These are phyloP conservation scores for Myocastor coypus DNA, from an alignment of 2,113 vertebrate genomes.

Conservation along the genomic window DNA sequence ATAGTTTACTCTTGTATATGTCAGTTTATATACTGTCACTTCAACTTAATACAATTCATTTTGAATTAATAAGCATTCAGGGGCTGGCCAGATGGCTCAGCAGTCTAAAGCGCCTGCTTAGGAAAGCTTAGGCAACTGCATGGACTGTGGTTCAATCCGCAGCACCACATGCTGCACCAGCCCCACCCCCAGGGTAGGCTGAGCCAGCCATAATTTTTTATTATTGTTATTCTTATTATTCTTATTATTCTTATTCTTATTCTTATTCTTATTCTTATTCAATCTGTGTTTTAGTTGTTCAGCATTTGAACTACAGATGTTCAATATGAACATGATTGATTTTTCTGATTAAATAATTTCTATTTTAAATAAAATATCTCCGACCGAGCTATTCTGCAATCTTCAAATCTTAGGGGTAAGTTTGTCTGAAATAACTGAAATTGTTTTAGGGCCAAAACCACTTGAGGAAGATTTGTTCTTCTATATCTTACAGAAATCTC, in stretches of 20 bases:
- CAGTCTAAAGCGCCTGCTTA: too few species aligned
- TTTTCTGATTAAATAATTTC: background rate
- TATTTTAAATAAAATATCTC: background rate
- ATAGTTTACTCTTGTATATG: background rate
- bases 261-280: too few species aligned
- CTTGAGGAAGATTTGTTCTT: background rate
- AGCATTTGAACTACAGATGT: background rate
- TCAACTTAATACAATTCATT: background rate
- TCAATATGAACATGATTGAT: background rate
- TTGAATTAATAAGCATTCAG: background rate
- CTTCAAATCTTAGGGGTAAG: background rate
- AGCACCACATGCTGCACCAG: too few species aligned
- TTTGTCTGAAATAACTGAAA: constrained; percentile 24
- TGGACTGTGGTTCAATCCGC: too few species aligned
- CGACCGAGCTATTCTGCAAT: background rate
- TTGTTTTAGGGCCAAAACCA: background rate
- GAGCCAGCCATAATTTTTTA: too few species aligned
- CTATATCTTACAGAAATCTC: background rate
- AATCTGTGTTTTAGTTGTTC: background rate
- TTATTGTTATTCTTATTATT: too few species aligned
- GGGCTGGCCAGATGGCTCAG: too few species aligned
- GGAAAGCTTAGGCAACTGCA: too few species aligned
- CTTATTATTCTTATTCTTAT: too few species aligned
- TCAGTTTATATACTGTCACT: background rate
- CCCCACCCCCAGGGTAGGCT: too few species aligned